A percentile compares a stretch with the other conserved stretches of the same genome.
Conservation (phyloP, 2,113 vertebrate genomes). For the Planiliza haematocheilus region DNA sequence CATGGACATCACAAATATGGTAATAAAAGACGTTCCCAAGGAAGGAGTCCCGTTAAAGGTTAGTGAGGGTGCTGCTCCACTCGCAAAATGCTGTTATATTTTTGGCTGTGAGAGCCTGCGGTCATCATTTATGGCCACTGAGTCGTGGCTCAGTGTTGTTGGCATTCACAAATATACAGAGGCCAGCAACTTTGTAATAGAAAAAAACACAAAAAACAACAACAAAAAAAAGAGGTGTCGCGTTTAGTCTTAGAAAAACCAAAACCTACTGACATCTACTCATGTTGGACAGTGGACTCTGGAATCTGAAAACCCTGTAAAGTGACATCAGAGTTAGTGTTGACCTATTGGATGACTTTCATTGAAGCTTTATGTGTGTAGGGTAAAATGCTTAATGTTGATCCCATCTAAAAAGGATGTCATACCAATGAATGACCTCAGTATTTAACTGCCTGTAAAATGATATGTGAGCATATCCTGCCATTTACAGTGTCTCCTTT, state of each 20-base stretch:
- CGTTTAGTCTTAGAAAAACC: constrained; percentile 58
- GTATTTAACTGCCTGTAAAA: constrained; percentile 66
- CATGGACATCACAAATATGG: constrained; percentile 27
- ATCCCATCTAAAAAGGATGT: constrained; percentile 29
- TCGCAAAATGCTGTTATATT: constrained; percentile 40
- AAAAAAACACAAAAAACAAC: constrained; percentile 6
- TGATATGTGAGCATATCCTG: constrained; percentile 64
- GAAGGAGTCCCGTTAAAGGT: constrained; percentile 33
- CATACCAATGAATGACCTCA: constrained; percentile 64
- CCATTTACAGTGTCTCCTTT: constrained; percentile 52
- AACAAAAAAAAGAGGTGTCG: constrained; percentile 15
- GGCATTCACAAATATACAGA: constrained; percentile 14
- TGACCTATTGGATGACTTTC: constrained; percentile 10
- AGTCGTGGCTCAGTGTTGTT: constrained; percentile 33
- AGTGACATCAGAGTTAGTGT: constrained; percentile 20
- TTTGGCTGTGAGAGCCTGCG: constrained; percentile 32
- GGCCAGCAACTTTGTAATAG: constrained; percentile 31
- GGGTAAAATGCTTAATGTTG: constrained; percentile 7
- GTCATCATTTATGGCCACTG: constrained; percentile 30
- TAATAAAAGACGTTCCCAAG: constrained; percentile 42
- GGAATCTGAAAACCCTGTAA: constrained; percentile 33
- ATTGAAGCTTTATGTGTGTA: constrained; percentile 14
- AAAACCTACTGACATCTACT: constrained; percentile 16
- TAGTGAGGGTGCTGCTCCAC: constrained; percentile 31
- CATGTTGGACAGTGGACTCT: constrained; percentile 17